Evolutionary conservation across 1,140 invertebrate genomes (phyloP).

Genomic region (Monomorium pharaonis): DNA sequence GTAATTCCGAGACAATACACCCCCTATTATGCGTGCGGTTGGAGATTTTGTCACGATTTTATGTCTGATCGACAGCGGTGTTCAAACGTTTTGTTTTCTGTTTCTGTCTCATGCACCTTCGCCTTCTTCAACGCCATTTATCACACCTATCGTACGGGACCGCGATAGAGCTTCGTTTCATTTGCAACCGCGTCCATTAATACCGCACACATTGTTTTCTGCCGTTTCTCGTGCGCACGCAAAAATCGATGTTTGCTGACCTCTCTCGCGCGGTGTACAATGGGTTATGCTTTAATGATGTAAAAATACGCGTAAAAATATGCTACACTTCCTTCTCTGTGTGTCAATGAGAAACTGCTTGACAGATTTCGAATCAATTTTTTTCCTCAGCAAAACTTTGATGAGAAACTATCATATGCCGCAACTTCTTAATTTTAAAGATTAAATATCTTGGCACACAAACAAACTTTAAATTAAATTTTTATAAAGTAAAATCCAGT

Average conservation of each 20-base stretch:
- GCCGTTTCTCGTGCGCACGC: constrained; percentile 12
- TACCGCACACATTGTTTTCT: constrained; percentile 51
- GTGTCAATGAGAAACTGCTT: constrained; percentile 11
- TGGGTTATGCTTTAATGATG: constrained; percentile 28
- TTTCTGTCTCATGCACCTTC: constrained; percentile 47
- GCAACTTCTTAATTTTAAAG: constrained; percentile 43
- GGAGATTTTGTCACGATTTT: constrained; percentile 15
- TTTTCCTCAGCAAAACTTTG: not conserved
- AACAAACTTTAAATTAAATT: constrained; percentile 57
- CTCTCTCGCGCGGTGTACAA: constrained; percentile 2
- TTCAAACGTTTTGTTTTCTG: constrained; percentile 33
- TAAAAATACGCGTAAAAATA: constrained; percentile 27
- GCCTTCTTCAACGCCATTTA: constrained; percentile 55
- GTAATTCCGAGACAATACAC: not conserved
- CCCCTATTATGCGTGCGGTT: not conserved
- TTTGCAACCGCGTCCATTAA: constrained; percentile 67
- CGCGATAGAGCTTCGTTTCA: constrained; percentile 66
- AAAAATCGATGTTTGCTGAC: constrained; percentile 63
- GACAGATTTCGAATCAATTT: constrained; percentile 25
- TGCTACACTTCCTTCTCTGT: not conserved
- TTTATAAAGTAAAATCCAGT: constrained; percentile 20
- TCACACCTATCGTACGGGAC: constrained; percentile 65
- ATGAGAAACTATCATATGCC: constrained; percentile 36
- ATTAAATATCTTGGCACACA: constrained; percentile 43
- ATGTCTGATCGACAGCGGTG: constrained; percentile 4